Conservation (phyloP, 1,140 invertebrate genomes). For the Brachionus calyciflorus region DNA sequence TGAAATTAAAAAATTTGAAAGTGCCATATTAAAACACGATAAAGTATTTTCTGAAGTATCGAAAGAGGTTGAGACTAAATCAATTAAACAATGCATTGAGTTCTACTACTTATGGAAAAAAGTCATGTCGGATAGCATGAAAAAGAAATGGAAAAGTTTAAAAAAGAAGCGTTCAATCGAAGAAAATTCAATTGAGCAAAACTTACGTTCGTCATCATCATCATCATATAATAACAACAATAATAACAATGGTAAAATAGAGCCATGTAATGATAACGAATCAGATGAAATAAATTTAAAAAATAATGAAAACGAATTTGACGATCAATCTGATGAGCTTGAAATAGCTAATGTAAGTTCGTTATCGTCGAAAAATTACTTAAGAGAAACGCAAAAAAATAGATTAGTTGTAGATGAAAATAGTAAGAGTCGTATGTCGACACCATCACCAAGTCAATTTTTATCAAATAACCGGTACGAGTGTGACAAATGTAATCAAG, state of each 20-base stretch:
- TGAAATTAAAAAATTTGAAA: conserved; percentile 82
- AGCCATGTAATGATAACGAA: background rate
- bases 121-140: conserved; percentile 51
- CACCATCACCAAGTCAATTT: conserved; percentile 21
- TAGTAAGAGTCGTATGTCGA: conserved; percentile 13
- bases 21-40: conserved; percentile 79
- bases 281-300: background rate
- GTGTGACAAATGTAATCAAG: conserved; percentile 29
- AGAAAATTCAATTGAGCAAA: conserved; percentile 7
- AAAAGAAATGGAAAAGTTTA: conserved; percentile 39
- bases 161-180: conserved; percentile 30
- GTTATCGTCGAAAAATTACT: conserved; percentile 9
- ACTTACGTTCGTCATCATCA: background rate
- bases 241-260: background rate
- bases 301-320: conserved; percentile 37
- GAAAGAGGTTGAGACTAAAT: conserved; percentile 75
- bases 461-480: background rate
- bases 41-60: conserved; percentile 75
- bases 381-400: conserved; percentile 36
- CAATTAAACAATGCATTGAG: conserved; percentile 86
- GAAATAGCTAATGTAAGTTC: background rate
- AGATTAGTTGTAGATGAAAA: background rate
- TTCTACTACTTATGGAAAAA: conserved; percentile 99
- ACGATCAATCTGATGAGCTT: background rate
- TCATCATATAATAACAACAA: no score